These are phyloP conservation scores for Sciurus vulgaris DNA, from an alignment of 2,797 vertebrate species.

Conservation along the genomic window DNA sequence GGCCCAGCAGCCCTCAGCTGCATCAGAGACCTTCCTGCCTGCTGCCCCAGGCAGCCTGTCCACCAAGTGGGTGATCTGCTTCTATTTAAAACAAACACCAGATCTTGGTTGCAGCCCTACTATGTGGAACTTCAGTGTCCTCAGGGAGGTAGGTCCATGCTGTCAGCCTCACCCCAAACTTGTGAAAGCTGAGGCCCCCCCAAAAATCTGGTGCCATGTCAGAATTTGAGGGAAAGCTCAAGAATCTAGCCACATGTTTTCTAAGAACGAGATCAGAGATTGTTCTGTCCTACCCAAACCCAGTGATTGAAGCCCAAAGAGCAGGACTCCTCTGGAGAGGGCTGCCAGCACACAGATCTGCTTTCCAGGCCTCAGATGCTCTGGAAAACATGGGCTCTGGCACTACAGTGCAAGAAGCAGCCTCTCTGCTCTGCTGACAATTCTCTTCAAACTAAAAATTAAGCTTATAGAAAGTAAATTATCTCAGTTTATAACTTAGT, in stretches of 20 bases:
- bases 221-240: neutral
- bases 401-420: neutral
- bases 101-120: neutral
- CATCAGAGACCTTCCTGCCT: neutral
- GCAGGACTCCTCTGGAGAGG: neutral
- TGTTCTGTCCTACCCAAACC: neutral
- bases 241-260: neutral
- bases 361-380: neutral
- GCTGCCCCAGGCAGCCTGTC: neutral
- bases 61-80: neutral
- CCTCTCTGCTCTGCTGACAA: slow-evolving; percentile 69
- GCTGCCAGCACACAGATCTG: neutral
- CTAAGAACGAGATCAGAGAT: neutral
- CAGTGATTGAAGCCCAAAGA: neutral
- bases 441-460: slow-evolving; percentile 85
- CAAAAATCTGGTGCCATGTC: too few species aligned
- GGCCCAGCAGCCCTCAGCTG: neutral
- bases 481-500: slow-evolving; percentile 90
- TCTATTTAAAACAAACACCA: neutral
- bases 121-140: neutral
- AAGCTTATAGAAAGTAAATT: slow-evolving; percentile 89
- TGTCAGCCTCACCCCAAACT: neutral
- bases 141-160: slow-evolving; percentile 67
- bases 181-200: neutral
- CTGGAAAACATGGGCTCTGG: slow-evolving; percentile 71